phyloP scores from a whole-genome alignment of 1,140 invertebrate genomes.

The Achatina immaculata region DNA sequence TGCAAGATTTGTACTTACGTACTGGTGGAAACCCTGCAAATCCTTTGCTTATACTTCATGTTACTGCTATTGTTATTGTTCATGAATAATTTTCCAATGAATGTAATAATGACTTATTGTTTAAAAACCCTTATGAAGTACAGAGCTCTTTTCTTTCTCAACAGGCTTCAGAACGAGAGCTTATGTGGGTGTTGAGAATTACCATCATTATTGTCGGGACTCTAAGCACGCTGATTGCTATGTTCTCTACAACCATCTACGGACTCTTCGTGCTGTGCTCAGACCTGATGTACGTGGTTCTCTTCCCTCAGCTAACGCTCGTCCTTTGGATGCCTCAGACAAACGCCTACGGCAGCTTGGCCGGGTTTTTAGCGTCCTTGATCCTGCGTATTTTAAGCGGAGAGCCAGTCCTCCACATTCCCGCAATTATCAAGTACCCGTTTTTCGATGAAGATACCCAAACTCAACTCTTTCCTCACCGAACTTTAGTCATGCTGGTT shows the following conservation, averaged over 20 bases:
- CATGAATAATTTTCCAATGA: neutral
- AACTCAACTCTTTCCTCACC: slow-evolving; percentile 51
- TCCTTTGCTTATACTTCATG: neutral
- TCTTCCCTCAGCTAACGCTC: slow-evolving; percentile 55
- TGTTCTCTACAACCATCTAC: slow-evolving; percentile 49
- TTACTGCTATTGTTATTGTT: neutral
- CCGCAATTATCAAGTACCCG: slow-evolving; percentile 86
- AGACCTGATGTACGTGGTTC: slow-evolving; percentile 57
- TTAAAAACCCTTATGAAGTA: neutral
- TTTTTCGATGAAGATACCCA: slow-evolving; percentile 80
- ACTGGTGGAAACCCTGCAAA: too few relatives aligned
- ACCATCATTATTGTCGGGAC: slow-evolving; percentile 45
- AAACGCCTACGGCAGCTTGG: slow-evolving; percentile 94
- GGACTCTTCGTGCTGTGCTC: slow-evolving; percentile 55
- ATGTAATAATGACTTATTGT: slow-evolving; percentile 1
- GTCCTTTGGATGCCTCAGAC: slow-evolving; percentile 68
- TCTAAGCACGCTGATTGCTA: slow-evolving; percentile 49
- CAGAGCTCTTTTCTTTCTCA: slow-evolving; percentile 6
- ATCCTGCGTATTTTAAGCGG: slow-evolving; percentile 87
- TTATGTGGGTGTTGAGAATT: slow-evolving; percentile 54
- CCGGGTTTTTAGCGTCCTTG: slow-evolving; percentile 85
- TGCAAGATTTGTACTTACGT: too few relatives aligned
- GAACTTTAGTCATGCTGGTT: neutral
- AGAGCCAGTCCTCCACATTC: slow-evolving; percentile 85
- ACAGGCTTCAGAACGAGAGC: slow-evolving; percentile 53